phyloP scores from a whole-genome alignment of 2,888 invertebrate genomes.

The Hymenopus coronatus region DNA sequence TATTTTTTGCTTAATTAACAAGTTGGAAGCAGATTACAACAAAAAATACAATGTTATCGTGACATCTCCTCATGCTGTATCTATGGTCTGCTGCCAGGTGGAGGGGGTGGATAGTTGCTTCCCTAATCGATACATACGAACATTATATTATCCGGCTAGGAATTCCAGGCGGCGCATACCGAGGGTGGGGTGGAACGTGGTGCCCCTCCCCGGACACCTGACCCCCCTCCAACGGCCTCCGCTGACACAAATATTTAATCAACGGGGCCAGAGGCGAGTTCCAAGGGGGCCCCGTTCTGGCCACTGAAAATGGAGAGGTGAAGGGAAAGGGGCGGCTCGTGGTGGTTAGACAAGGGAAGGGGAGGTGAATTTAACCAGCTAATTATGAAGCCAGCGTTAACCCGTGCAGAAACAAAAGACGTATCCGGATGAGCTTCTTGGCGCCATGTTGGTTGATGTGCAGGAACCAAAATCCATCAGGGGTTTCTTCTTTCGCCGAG shows the following conservation, averaged over 20 bases:
- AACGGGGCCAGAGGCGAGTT: not conserved
- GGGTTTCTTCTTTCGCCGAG: not conserved
- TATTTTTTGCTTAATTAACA: not conserved
- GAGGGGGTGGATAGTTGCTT: not conserved
- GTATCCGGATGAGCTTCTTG: not conserved
- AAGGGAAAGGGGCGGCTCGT: not conserved
- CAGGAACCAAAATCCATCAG: not conserved
- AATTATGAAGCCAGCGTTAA: not conserved
- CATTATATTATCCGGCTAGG: slow-evolving; percentile 13
- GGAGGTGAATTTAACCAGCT: not conserved
- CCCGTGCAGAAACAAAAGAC: not conserved
- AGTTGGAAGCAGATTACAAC: not conserved
- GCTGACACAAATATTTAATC: slow-evolving; percentile 18
- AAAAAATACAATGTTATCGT: not conserved
- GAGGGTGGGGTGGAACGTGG: slow-evolving; percentile 1
- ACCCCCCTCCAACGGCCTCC: not conserved
- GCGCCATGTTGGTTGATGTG: not conserved
- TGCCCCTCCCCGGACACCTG: not conserved
- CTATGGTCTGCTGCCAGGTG: not conserved
- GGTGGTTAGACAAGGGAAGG: not conserved
- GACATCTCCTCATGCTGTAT: not conserved
- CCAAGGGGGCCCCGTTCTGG: not conserved
- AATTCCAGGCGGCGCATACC: slow-evolving; percentile 10
- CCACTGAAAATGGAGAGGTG: not conserved
- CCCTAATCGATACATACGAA: slow-evolving; percentile 9